These are phyloP conservation scores for Gobio gobio DNA, from an alignment of 2,113 vertebrate genomes.

Conservation along the genomic window DNA sequence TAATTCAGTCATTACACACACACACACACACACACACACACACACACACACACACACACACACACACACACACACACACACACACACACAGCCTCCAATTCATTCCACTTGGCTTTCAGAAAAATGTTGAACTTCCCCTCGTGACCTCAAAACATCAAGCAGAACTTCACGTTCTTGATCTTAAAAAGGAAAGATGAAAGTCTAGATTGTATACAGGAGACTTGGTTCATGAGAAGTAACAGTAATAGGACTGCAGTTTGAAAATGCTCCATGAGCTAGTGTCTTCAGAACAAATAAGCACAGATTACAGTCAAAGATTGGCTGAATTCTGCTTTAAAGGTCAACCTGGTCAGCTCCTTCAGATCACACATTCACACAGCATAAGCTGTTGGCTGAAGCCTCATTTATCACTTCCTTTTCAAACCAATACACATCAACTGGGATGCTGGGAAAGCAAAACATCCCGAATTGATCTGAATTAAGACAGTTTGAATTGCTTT, in stretches of 20 bases:
- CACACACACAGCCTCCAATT: constrained; percentile 15
- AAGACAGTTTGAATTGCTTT: not conserved
- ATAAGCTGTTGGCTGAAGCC: constrained; percentile 2
- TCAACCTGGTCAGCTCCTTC: constrained; percentile 1
- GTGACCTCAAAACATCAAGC: constrained; percentile 14
- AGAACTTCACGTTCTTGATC: not conserved
- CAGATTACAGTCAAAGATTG: not conserved
- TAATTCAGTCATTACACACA: constrained; percentile 30
- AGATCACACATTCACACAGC: constrained; percentile 4
- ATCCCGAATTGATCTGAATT: not conserved
- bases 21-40: constrained; percentile 26
- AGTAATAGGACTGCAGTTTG: no score
- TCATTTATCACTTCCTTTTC: not conserved
- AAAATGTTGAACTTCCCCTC: not conserved
- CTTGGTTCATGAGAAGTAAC: not conserved
- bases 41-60: constrained; percentile 11
- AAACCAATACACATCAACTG: not conserved
- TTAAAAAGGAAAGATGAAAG: constrained; percentile 1
- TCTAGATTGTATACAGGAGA: not conserved
- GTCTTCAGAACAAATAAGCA: constrained; percentile 3
- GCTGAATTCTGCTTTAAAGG: constrained; percentile 9
- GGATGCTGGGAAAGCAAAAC: not conserved
- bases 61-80: constrained; percentile 36
- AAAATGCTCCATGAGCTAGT: not conserved
- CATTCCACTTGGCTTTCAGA: constrained; percentile 10